phyloP scores from a whole-genome alignment of 2,888 invertebrate species.

The Rugalucina vietnamica region DNA sequence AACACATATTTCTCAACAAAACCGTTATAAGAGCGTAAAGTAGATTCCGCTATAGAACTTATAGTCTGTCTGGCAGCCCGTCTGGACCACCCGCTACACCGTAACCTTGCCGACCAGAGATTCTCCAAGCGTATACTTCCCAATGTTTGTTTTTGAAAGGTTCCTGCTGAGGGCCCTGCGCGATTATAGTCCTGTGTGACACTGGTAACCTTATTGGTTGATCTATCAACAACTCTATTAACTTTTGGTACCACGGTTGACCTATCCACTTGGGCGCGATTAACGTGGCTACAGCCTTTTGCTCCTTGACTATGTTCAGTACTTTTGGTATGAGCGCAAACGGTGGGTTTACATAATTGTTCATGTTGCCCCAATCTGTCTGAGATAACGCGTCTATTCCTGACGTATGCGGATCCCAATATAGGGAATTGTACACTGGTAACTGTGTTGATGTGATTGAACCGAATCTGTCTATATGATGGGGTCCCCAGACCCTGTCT shows the following conservation, averaged over 20 bases:
- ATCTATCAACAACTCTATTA: not conserved
- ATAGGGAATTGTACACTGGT: constrained; percentile 23
- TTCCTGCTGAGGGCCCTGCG: not conserved
- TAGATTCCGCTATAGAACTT: not conserved
- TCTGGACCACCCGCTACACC: constrained; percentile 15
- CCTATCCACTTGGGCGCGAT: constrained; percentile 23
- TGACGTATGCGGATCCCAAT: constrained; percentile 15
- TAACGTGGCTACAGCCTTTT: constrained; percentile 20
- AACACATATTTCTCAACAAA: constrained; percentile 10
- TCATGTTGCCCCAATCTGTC: not conserved
- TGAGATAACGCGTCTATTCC: constrained; percentile 31
- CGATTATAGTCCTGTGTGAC: not conserved
- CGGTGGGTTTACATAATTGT: constrained; percentile 36
- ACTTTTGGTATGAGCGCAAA: constrained; percentile 23
- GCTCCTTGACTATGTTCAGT: not conserved
- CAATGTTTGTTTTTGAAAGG: constrained; percentile 12
- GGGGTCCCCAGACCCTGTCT: constrained; percentile 19
- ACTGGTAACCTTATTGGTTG: constrained; percentile 1
- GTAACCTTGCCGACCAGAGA: constrained; percentile 11
- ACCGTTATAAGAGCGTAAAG: constrained; percentile 10
- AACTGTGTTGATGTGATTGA: constrained; percentile 16
- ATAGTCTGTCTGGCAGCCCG: not conserved
- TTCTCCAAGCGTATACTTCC: constrained; percentile 22
- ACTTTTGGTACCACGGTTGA: constrained; percentile 6
- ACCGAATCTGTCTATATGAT: constrained; percentile 23